A percentile compares a stretch with the other conserved stretches of the same genome.
Conservation (phyloP, 2,888 invertebrate genomes). For the Oeneis ivallda region DNA sequence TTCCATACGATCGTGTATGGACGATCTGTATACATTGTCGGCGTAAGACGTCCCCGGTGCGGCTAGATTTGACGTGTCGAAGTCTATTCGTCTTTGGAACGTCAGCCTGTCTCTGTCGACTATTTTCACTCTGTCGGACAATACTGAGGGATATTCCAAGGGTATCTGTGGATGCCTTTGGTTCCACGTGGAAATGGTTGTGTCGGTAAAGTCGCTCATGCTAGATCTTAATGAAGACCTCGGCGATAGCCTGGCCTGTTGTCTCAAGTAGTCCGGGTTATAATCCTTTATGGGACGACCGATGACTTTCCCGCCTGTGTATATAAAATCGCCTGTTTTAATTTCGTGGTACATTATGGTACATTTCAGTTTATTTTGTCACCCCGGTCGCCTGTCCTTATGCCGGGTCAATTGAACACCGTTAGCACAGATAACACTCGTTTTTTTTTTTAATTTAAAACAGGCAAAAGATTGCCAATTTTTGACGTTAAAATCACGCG, state of each 20-base stretch:
- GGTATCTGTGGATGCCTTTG: conserved; percentile 56
- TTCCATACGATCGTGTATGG: conserved; percentile 68
- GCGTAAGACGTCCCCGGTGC: conserved; percentile 67
- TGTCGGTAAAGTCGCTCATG: conserved; percentile 78
- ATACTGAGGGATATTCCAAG: conserved; percentile 71
- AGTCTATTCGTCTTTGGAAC: conserved; percentile 69
- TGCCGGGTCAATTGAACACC: conserved; percentile 59
- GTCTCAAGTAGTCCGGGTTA: conserved; percentile 68
- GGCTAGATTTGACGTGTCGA: conserved; percentile 63
- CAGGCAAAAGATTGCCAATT: conserved; percentile 38
- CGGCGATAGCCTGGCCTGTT: conserved; percentile 65
- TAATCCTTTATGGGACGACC: conserved; percentile 74
- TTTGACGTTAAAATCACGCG: conserved; percentile 1
- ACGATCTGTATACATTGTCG: conserved; percentile 60
- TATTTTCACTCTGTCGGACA: conserved; percentile 68
- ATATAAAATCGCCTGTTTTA: conserved; percentile 48
- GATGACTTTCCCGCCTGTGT: conserved; percentile 69
- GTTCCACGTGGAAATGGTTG: conserved; percentile 76
- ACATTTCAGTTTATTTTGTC: conserved; percentile 79
- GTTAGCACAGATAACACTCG: conserved; percentile 65
- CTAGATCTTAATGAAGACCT: conserved; percentile 75
- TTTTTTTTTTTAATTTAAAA: conserved; percentile 41
- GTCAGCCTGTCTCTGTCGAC: conserved; percentile 63
- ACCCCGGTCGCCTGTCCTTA: conserved; percentile 48
- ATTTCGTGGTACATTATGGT: conserved; percentile 45